phyloP scores from a whole-genome alignment of 2,797 vertebrate genomes.

The Acrossocheilus fasciatus region DNA sequence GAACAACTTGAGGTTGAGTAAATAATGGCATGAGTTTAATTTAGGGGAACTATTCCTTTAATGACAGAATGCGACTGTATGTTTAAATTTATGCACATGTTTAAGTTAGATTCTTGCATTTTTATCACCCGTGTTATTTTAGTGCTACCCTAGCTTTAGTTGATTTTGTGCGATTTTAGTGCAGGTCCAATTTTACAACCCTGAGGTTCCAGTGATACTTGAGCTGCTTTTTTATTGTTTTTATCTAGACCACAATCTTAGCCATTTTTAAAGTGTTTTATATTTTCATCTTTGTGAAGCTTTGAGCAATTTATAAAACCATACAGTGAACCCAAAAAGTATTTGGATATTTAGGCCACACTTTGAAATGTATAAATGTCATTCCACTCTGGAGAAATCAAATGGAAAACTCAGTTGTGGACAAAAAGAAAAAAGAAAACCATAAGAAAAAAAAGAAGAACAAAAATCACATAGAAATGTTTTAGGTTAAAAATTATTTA shows the following conservation, averaged over 20 bases:
- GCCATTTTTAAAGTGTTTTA: not conserved
- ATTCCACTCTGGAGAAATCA: not conserved
- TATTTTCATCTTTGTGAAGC: not conserved
- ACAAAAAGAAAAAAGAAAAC: not conserved
- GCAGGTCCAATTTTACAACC: conserved; percentile 9
- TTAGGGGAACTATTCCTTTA: not conserved
- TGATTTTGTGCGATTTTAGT: not conserved
- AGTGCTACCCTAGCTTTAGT: not conserved
- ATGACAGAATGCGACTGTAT: not conserved
- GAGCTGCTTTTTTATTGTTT: not conserved
- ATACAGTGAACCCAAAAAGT: not conserved
- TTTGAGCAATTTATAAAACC: not conserved
- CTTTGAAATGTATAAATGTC: not conserved
- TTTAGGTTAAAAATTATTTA: not conserved
- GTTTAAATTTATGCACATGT: not conserved
- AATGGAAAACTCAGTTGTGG: not conserved
- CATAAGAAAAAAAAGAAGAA: not conserved
- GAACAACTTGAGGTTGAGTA: not conserved
- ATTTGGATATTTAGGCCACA: not conserved
- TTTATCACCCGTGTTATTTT: not conserved
- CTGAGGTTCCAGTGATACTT: not conserved
- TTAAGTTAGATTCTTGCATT: conserved; percentile 1
- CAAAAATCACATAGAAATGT: not conserved
- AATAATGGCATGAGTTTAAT: not conserved
- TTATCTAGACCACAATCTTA: conserved; percentile 28